Evolutionary conservation across 2,888 invertebrate genomes (phyloP), one percentile per base, ranked within the genome.

Genomic region (Onthophagus sagittarius): DNA sequence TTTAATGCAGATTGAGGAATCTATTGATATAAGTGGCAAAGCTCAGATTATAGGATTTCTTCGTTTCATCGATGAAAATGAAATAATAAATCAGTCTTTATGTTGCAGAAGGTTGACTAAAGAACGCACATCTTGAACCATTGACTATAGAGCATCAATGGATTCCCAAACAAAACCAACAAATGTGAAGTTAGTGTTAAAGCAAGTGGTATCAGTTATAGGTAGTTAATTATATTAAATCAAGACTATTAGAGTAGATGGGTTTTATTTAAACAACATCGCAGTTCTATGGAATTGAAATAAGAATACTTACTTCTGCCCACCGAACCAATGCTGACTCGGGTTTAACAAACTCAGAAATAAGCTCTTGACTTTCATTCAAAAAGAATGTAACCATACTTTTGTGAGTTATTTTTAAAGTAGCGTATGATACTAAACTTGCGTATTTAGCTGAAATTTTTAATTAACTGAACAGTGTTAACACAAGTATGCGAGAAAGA

Each of bases 211-310:
- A 77, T 78, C 75, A 77, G 76, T 73, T 23, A 23, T 23, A n/a
- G n/a, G 77, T 78, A 72, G 75, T 79, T 73, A 80, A 80, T 77
- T 78, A 75, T 70, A 80, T 78, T 72, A 78, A 79, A 76, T 76
- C 74, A 72, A 73, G 76, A 72, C 74, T 77, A 71, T 76, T 79
- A 74, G 77, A 78, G 77, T 71, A 71, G 77, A 78, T 70, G n/a
- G n/a, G n/a, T n/a, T n/a, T 73, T 78, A 72, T 78, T 78, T 77
- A 75, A 70, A 72, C 70, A 74, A 23, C 73, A 77, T 71, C 77
- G 77, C 74, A 71, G 74, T 72, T 74, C 76, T 75, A 76, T 77
- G 76, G 78, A 78, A 75, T 75, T 78, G 69, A 76, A 76, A 71
- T 76, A 78, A 73, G 76, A 78, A 75, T 75, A 72, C 73, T 77